These are phyloP conservation scores for Diarsia dahlii DNA, from an alignment of 2,888 invertebrate species.

Conservation along the genomic window DNA sequence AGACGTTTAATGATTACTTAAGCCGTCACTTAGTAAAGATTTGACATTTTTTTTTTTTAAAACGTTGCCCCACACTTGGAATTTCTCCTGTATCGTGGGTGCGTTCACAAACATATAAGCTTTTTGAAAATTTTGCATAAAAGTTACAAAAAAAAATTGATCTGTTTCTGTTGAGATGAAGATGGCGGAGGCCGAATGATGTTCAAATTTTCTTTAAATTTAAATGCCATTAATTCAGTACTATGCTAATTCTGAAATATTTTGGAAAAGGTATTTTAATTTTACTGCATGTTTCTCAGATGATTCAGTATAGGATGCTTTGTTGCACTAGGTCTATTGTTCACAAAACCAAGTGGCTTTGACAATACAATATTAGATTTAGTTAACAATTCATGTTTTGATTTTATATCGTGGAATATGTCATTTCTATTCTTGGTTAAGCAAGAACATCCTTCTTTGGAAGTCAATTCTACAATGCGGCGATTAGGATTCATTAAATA, in stretches of 20 bases:
- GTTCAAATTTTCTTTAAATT: neutral
- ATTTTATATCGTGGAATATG: conserved; percentile 19
- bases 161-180: neutral
- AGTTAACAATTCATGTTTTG: conserved; percentile 39
- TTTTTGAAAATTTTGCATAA: no score
- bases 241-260: neutral
- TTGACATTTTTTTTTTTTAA: no score
- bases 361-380: conserved; percentile 19
- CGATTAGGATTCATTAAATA: neutral
- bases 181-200: neutral
- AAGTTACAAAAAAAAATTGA: neutral
- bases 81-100: no score
- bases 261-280: neutral
- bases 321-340: conserved; percentile 29
- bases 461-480: neutral
- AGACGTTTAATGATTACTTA: no score
- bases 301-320: neutral
- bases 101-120: no score
- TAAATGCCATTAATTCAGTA: neutral
- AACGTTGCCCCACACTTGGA: no score
- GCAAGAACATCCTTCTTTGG: neutral
- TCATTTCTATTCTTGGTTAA: neutral
- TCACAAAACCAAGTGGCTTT: conserved; percentile 1
- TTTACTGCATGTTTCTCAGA: conserved; percentile 6
- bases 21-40: no score